phyloP scores from a whole-genome alignment of 2,797 vertebrate species.

The Crenuchus spilurus region DNA sequence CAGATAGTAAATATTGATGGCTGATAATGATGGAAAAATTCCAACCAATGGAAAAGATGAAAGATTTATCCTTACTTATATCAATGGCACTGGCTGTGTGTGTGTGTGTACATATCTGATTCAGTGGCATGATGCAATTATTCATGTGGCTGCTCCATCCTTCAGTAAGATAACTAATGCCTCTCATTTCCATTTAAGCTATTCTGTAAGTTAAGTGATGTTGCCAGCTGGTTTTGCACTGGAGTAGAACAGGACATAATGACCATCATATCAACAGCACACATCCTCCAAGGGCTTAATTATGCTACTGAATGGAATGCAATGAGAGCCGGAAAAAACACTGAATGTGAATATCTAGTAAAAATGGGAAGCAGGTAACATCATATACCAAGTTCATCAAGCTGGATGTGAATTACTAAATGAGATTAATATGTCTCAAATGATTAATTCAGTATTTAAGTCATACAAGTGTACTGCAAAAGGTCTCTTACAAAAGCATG shows the following conservation, averaged over 20 bases:
- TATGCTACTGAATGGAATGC: background rate
- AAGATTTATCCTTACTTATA: slow-evolving; percentile 10
- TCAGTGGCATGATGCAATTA: background rate
- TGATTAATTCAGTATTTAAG: too few species aligned
- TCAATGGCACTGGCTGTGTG: background rate
- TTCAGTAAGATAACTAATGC: background rate
- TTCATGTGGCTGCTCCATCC: slow-evolving; percentile 36
- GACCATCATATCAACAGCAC: background rate
- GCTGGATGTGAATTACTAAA: too few species aligned
- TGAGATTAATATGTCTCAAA: too few species aligned
- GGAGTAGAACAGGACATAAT: background rate
- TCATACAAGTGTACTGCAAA: too few species aligned
- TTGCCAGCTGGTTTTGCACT: background rate
- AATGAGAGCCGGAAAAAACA: background rate
- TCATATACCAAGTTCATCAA: background rate
- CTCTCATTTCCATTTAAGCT: slow-evolving; percentile 13
- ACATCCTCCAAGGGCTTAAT: background rate
- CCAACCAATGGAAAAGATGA: slow-evolving; percentile 12
- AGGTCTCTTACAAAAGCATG: background rate
- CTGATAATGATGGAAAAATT: slow-evolving; percentile 8
- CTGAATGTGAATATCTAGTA: background rate
- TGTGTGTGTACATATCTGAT: background rate
- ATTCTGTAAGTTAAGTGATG: background rate
- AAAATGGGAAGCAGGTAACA: background rate
- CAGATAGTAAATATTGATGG: background rate